Percentiles rank a stretch among this genome's conserved stretches.
Conservation (phyloP, 2,113 vertebrate genomes). For the Anguilla rostrata region DNA sequence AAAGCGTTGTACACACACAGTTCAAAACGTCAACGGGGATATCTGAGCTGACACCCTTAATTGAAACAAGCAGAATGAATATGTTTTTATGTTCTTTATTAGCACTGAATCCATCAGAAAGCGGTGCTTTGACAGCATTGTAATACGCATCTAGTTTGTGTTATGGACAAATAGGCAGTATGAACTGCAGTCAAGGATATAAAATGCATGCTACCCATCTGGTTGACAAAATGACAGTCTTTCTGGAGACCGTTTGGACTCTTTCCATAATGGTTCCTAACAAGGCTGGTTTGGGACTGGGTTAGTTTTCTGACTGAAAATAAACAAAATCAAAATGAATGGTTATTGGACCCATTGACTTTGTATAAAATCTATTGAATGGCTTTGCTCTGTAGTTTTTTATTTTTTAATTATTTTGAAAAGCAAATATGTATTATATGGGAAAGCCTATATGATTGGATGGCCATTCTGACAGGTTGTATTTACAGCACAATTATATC, state of each 20-base stretch:
- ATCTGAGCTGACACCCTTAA: constrained; percentile 41
- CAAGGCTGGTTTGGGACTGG: constrained; percentile 20
- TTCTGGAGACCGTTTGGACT: constrained; percentile 16
- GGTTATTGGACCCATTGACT: background rate
- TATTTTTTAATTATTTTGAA: background rate
- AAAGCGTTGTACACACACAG: constrained; percentile 37
- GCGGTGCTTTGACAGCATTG: constrained; percentile 39
- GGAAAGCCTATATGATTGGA: background rate
- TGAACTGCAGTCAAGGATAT: constrained; percentile 27
- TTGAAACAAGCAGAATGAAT: constrained; percentile 42
- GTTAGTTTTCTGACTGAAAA: constrained; percentile 13
- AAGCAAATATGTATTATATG: background rate
- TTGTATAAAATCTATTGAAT: constrained; percentile 6
- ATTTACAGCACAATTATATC: no score
- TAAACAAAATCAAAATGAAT: background rate
- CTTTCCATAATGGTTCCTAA: constrained; percentile 26
- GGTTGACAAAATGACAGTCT: constrained; percentile 24
- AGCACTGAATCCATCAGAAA: constrained; percentile 32
- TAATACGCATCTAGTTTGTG: constrained; percentile 29
- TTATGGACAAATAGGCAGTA: background rate
- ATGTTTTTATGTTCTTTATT: constrained; percentile 36
- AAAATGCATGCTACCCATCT: constrained; percentile 46
- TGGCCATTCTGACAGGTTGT: no score
- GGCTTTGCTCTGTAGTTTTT: background rate
- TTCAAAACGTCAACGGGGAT: constrained; percentile 28